Conservation (phyloP, 2,113 vertebrate genomes). For the Bufo bufo region DNA sequence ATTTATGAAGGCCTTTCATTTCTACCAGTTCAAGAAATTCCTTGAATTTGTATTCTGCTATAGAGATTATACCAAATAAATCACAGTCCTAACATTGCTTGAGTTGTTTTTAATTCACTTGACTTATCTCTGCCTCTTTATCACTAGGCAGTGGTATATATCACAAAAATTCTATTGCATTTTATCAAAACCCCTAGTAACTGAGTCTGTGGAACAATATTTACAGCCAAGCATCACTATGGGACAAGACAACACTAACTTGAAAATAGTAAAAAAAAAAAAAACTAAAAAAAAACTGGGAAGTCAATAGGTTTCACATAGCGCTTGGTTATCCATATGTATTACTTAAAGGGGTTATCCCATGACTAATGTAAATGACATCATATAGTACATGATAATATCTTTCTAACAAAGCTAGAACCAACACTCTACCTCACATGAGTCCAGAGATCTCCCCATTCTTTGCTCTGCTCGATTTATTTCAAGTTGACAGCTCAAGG, state of each 20-base stretch:
- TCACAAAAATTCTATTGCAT: constrained; percentile 8
- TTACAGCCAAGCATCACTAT: not conserved
- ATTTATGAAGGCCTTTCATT: constrained; percentile 14
- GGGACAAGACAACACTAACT: not conserved
- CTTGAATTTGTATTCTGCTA: constrained; percentile 19
- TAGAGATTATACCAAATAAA: constrained; percentile 7
- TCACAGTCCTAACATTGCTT: constrained; percentile 18
- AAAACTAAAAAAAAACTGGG: not conserved
- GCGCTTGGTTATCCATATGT: not conserved
- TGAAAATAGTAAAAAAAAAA: not conserved
- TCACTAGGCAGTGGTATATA: constrained; percentile 20
- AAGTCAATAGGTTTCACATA: not conserved
- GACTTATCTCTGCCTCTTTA: constrained; percentile 21
- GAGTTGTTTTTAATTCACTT: constrained; percentile 25
- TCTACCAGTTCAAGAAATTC: not conserved
- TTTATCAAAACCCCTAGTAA: not conserved
- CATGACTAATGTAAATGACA: no score
- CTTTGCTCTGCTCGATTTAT: no score
- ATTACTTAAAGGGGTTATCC: not conserved
- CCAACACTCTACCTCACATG: no score
- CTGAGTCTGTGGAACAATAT: not conserved
- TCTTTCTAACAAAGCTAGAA: no score
- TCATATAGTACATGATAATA: no score
- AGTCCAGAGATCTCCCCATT: no score
- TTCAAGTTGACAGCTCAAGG: no score